Base-by-base conservation (phyloP, 2,113 vertebrate genomes). In the Hylia prasina region DNA sequence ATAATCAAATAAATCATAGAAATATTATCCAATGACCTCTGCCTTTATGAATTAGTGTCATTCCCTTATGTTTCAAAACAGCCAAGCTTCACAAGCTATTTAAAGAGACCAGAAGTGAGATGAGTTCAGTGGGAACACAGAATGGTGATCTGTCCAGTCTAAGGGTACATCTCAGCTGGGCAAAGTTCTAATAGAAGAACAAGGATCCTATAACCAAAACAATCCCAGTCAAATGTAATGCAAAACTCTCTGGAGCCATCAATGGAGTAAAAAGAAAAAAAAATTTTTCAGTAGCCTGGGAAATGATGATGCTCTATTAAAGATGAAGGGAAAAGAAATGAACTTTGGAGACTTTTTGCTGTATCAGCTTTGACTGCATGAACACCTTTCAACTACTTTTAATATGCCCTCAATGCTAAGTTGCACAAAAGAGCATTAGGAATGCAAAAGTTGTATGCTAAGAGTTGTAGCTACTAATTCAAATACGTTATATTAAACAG, bases 1-100 rank as follows among this genome's bases (percentile, higher is more conserved):
- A 93, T 88, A 96, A 92, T 92, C 50, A 83, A 89, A 89, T 88
- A 94, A 94, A 86, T 94, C 15, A 76, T 18, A 88, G 18, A 25
- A 85, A 72, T 93, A 80, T 83, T 95, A 88, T 77, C 75, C 76
- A 73, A 63, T 93, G 80, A 90, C 90, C 56, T 87, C 76, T 95
- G 86, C 35, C 82, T 90, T 83, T 84, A 44, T 60, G 39, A 91
- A 92, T 92, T 88, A 92, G 18, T 54, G 51, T 93, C 50, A 84
- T 75, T 20, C 47, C 70, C 13, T 70, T 93, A 58, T 51, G 35
- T 27, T 64, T 88, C 82, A 83, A 77, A 95, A 57, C 20, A 93
- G 22, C 30, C 61, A 83, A 47, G 20, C 42, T 64, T 92, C 76
- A 75, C 8, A 8, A 51, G n/a, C 51, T 93, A 8, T 82, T 73